Conservation (phyloP, 2,888 invertebrate genomes). For the Ferdinandea cuprea region DNA sequence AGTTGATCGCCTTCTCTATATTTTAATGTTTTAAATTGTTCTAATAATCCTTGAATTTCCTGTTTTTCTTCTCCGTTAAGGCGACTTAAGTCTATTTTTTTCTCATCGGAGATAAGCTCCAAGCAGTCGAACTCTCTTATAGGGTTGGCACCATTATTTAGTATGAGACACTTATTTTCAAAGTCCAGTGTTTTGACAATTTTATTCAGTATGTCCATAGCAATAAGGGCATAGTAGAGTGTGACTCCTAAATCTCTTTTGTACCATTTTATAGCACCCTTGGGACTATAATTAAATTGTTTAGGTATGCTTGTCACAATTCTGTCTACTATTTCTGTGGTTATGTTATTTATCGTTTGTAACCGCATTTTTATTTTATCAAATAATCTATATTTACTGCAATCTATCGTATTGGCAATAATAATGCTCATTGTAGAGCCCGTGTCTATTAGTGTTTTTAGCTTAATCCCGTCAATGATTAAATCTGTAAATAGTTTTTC, state of each 20-base stretch:
- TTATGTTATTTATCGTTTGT: slow-evolving; percentile 26
- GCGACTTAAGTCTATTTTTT: background rate
- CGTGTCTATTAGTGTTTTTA: slow-evolving; percentile 3
- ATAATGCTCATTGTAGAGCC: slow-evolving; percentile 34
- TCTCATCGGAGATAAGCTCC: background rate
- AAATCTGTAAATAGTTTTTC: slow-evolving; percentile 12
- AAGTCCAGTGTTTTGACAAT: too few species aligned
- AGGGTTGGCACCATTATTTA: background rate
- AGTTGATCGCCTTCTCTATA: too few species aligned
- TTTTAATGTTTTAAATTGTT: background rate
- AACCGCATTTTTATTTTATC: slow-evolving; percentile 8
- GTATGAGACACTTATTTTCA: slow-evolving; percentile 3
- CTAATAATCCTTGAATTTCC: too few species aligned
- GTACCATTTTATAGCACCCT: too few species aligned
- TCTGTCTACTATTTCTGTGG: too few species aligned
- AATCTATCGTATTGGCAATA: slow-evolving; percentile 10
- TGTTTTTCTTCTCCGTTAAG: background rate
- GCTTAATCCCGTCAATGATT: slow-evolving; percentile 1
- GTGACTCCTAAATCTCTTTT: slow-evolving; percentile 48
- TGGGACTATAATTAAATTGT: slow-evolving; percentile 1
- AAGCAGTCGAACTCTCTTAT: background rate
- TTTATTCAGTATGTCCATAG: slow-evolving; percentile 47
- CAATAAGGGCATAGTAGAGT: slow-evolving; percentile 44
- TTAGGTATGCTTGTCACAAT: background rate
- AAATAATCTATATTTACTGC: background rate